Percentiles rank a stretch among this genome's conserved stretches.
These are phyloP conservation scores for Caenorhabditis imperialis DNA, from an alignment of 2,888 invertebrate genomes.

Conservation along the genomic window DNA sequence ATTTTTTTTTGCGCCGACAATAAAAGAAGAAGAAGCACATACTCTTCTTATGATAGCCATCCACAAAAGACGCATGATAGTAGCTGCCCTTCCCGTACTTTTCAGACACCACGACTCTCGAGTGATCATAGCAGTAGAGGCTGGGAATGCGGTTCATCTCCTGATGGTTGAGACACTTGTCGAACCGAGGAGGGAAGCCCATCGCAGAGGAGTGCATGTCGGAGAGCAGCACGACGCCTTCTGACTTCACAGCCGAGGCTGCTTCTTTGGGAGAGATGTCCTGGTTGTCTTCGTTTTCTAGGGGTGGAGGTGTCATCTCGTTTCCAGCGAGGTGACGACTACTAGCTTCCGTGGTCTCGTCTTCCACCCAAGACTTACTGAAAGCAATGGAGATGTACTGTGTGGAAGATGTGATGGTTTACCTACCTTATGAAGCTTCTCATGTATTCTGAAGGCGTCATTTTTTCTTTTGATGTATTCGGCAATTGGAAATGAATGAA, in stretches of 20 bases:
- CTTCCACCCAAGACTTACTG: slow-evolving; percentile 18
- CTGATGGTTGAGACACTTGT: slow-evolving; percentile 33
- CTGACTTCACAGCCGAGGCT: slow-evolving; percentile 6
- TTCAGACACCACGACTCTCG: slow-evolving; percentile 29
- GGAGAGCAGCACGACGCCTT: slow-evolving; percentile 28
- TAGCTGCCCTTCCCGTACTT: slow-evolving; percentile 25
- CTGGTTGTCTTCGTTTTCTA: slow-evolving; percentile 3
- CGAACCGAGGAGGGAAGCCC: slow-evolving; percentile 29
- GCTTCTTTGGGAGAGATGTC: slow-evolving; percentile 21
- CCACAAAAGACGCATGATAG: slow-evolving; percentile 48
- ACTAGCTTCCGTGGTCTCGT: slow-evolving; percentile 17
- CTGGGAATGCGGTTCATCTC: slow-evolving; percentile 38
- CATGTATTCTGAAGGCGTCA: slow-evolving; percentile 23
- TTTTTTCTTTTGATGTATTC: slow-evolving; percentile 12
- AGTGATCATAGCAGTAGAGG: slow-evolving; percentile 45
- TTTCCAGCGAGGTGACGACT: slow-evolving; percentile 19
- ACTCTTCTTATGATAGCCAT: slow-evolving; percentile 40
- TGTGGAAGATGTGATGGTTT: background rate
- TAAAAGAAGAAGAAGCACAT: no score
- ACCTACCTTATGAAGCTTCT: slow-evolving; percentile 24
- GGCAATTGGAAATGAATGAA: no score
- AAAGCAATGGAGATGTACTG: no score
- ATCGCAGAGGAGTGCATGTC: slow-evolving; percentile 41
- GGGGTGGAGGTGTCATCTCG: slow-evolving; percentile 1
- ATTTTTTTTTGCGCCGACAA: no score